Evolutionary conservation across 1,140 invertebrate genomes (phyloP), one percentile per base, ranked within the genome.

Genomic region (Gryllus bimaculatus): DNA sequence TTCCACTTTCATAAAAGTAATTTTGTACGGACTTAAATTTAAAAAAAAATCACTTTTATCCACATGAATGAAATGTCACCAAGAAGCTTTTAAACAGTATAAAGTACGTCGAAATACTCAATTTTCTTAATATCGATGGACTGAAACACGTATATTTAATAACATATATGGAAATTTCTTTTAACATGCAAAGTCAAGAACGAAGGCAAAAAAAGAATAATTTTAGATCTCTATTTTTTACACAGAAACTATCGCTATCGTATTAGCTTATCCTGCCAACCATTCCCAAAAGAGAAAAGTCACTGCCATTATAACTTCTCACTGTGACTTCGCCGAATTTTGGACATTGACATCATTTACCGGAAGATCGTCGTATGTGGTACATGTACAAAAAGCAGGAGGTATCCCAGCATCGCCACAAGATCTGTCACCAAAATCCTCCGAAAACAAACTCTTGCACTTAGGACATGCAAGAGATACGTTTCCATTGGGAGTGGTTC

Each of bases 351-450:
- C 82, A 66, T 87, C 85, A 20, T 85, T 84, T 0, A 84, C 82
- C 18, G 86, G 84, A 21, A 87, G 82, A 0, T 84, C 81, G n/a
- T 85, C 83, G 79, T 90, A 90, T 0, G 86, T 83, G 20, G 87
- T 88, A 81, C 94, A 96, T 8, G 90, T 90, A 83, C 94, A 96
- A 92, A 93, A 96, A 82, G 94, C 93, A 74, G 91, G 88, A 12
- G 87, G 86, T 7, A 97, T 91, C 0, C 89, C 89, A 7, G 91
- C 92, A 76, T 93, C 90, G 15, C 84, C 83, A 84, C 95, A 97
- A 0, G 91, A 92, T 48, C 95, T 87, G 66, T 90, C 87, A 6
- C 83, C 83, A 0, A 90, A 87, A 4, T 94, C 88, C n/a, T 89
- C 86, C 8, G 86, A 82, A 75, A 96, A 90, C 10, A 96, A n/a